Evolutionary conservation across 2,113 vertebrate genomes (phyloP).

Genomic region (Mionectes macconnelli): DNA sequence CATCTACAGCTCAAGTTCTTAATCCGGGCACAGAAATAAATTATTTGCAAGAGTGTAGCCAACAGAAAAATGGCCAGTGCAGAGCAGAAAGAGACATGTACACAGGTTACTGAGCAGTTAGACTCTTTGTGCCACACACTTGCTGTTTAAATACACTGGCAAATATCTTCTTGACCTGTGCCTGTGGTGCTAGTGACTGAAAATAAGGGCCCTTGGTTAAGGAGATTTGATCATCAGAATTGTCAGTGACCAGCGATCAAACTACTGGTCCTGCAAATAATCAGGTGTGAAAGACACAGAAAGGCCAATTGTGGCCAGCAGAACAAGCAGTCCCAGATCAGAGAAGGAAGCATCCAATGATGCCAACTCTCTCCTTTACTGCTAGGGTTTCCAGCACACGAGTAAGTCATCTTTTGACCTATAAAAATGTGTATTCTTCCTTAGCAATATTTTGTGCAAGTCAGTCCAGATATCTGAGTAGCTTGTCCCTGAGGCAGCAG

Average conservation of each 20-base stretch:
- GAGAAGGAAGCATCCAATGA: not conserved
- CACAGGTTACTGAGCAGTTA: not conserved
- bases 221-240: fast-evolving
- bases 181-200: not conserved
- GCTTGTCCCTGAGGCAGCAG: not conserved
- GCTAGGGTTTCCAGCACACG: not conserved
- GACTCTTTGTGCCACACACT: not conserved
- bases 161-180: not conserved
- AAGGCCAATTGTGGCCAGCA: not conserved
- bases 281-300: fast-evolving
- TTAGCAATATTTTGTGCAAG: not conserved
- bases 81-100: not conserved
- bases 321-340: not conserved
- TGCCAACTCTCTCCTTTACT: not conserved
- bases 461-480: fast-evolving
- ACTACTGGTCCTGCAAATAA: not conserved
- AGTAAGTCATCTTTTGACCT: not conserved
- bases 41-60: not conserved
- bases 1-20: not conserved
- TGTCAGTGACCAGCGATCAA: not conserved
- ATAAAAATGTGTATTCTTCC: not conserved
- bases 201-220: not conserved
- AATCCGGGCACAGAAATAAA: not conserved
- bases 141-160: not conserved
- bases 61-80: not conserved